These are phyloP conservation scores for Sinodicranocentrus sp. DNA, from an alignment of 2,888 invertebrate genomes.

Conservation along the genomic window DNA sequence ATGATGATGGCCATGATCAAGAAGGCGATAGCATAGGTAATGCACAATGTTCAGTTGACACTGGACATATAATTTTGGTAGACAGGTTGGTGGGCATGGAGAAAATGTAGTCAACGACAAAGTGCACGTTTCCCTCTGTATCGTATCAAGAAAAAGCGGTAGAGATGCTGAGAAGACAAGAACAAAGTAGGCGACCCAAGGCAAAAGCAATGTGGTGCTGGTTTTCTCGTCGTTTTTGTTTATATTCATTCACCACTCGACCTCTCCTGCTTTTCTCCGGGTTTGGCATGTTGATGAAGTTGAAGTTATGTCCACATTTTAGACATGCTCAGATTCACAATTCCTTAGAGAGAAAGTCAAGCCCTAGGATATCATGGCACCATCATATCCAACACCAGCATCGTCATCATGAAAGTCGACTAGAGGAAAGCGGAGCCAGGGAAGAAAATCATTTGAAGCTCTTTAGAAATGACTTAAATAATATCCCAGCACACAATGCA, in stretches of 20 bases:
- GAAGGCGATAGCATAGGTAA: not conserved
- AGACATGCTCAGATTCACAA: slow-evolving; percentile 33
- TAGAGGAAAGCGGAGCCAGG: not conserved
- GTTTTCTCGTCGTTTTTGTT: too few species aligned
- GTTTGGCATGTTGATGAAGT: slow-evolving; percentile 26
- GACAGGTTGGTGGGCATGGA: too few species aligned
- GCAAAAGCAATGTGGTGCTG: too few species aligned
- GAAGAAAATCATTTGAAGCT: slow-evolving; percentile 14
- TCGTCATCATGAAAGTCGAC: not conserved
- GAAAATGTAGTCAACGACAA: too few species aligned
- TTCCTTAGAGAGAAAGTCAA: slow-evolving; percentile 47
- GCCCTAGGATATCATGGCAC: not conserved
- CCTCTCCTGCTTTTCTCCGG: not conserved
- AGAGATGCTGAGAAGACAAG: too few species aligned
- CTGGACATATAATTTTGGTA: too few species aligned
- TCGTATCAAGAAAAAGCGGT: too few species aligned
- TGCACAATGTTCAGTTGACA: too few species aligned
- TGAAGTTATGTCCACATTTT: slow-evolving; percentile 40
- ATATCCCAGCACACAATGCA: slow-evolving; percentile 24
- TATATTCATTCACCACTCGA: not conserved
- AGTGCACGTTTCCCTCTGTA: too few species aligned
- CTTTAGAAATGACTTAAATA: slow-evolving; percentile 42
- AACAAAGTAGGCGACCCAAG: not conserved
- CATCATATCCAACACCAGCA: not conserved
- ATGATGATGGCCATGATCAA: slow-evolving; percentile 2